A percentile compares a stretch with the other conserved stretches of the same genome.
Conservation (phyloP, 2,797 vertebrate species). For the Rhinophrynus dorsalis region DNA sequence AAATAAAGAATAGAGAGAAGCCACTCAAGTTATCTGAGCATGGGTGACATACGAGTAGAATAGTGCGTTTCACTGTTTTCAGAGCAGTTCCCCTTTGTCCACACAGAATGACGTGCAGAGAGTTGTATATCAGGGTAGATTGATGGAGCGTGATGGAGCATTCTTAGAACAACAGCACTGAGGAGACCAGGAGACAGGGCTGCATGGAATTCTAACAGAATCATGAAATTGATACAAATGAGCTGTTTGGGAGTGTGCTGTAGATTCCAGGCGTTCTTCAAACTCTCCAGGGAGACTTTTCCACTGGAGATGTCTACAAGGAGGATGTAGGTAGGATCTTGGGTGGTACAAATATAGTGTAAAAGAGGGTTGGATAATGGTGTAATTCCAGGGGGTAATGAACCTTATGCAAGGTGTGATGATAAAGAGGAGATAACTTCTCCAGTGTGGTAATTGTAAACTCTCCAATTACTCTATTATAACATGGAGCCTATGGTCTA, state of each 20-base stretch:
- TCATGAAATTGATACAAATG: neutral
- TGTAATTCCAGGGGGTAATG: too few species aligned
- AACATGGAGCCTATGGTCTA: too few species aligned
- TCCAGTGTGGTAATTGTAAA: too few species aligned
- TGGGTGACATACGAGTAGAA: conserved; percentile 28
- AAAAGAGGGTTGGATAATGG: too few species aligned
- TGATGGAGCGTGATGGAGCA: neutral
- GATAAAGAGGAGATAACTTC: too few species aligned
- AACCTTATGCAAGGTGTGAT: too few species aligned
- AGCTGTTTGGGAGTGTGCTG: too few species aligned
- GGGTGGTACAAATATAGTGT: neutral
- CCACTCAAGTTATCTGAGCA: conserved; percentile 10
- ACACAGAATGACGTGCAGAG: conserved; percentile 1
- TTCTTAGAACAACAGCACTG: neutral
- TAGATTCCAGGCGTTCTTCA: neutral
- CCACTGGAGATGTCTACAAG: neutral
- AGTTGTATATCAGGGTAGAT: conserved; percentile 5
- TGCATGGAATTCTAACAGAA: neutral
- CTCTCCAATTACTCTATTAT: too few species aligned
- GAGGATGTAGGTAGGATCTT: conserved; percentile 4
- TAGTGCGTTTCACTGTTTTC: neutral
- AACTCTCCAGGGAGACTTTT: neutral
- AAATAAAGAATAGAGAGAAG: conserved; percentile 24
- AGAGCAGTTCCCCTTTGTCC: neutral
- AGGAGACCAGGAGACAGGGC: neutral